phyloP scores from a whole-genome alignment of 2,797 vertebrate genomes.

The Rhinogobio ventralis region DNA sequence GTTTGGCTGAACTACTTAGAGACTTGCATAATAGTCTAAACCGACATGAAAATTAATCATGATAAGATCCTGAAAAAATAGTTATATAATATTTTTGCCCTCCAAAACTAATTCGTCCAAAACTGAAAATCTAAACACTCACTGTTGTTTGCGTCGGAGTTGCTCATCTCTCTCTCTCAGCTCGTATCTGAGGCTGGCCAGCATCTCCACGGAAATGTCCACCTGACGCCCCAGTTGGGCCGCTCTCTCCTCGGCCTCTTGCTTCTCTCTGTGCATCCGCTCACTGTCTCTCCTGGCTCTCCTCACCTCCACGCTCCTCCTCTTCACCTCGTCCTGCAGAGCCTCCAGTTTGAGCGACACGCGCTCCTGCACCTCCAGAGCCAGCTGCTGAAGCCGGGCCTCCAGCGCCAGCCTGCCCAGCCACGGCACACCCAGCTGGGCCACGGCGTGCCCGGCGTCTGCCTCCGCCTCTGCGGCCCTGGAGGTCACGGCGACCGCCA shows the following conservation, averaged over 20 bases:
- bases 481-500: constrained; percentile 65
- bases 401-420: constrained; percentile 85
- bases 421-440: constrained; percentile 82
- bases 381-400: constrained; percentile 83
- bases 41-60: too few species aligned
- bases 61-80: too few species aligned
- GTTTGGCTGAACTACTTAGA: too few species aligned
- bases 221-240: constrained; percentile 83
- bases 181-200: constrained; percentile 86
- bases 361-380: constrained; percentile 85
- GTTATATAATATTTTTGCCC: too few species aligned
- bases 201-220: constrained; percentile 85
- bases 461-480: constrained; percentile 72
- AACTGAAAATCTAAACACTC: constrained; percentile 66
- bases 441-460: constrained; percentile 79
- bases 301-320: constrained; percentile 82
- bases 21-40: too few species aligned
- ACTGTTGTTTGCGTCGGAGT: constrained; percentile 85
- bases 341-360: constrained; percentile 82
- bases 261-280: constrained; percentile 80
- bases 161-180: constrained; percentile 86
- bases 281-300: constrained; percentile 84
- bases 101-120: neutral
- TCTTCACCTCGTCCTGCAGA: constrained; percentile 84
- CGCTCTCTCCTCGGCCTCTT: constrained; percentile 82